Conservation (phyloP, 2,113 vertebrate species). For the Dinomys branickii region DNA sequence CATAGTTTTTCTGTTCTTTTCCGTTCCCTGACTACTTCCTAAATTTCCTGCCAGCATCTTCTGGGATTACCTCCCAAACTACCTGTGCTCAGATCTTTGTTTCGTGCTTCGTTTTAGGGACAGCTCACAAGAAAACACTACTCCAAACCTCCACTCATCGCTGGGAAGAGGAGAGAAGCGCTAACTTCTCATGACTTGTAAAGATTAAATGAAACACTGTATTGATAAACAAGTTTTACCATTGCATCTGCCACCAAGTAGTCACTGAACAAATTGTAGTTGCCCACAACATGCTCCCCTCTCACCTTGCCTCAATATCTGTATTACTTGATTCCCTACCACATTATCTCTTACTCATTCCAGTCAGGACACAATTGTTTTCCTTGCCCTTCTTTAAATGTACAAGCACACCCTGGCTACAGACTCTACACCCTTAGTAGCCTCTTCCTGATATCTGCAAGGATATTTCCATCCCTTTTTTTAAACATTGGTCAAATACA, state of each 20-base stretch:
- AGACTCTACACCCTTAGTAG: no score
- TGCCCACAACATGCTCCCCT: no score
- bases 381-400: not conserved
- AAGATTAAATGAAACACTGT: not conserved
- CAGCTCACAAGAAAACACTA: not conserved
- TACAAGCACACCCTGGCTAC: not conserved
- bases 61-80: not conserved
- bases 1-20: not conserved
- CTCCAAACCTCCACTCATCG: not conserved
- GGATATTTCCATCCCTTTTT: not conserved
- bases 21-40: not conserved
- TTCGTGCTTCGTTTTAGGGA: not conserved
- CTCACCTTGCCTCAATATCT: not conserved
- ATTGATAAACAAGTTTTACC: not conserved
- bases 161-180: not conserved
- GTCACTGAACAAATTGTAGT: not conserved
- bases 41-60: not conserved
- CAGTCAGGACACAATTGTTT: not conserved
- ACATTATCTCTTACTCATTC: not conserved
- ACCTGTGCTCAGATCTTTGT: not conserved
- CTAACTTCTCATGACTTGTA: not conserved
- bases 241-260: not conserved
- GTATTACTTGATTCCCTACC: not conserved
- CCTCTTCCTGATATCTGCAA: not conserved
- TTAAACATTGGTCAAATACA: not conserved